These are phyloP conservation scores for Ichneumon xanthorius DNA, from an alignment of 2,888 invertebrate genomes.

Conservation along the genomic window DNA sequence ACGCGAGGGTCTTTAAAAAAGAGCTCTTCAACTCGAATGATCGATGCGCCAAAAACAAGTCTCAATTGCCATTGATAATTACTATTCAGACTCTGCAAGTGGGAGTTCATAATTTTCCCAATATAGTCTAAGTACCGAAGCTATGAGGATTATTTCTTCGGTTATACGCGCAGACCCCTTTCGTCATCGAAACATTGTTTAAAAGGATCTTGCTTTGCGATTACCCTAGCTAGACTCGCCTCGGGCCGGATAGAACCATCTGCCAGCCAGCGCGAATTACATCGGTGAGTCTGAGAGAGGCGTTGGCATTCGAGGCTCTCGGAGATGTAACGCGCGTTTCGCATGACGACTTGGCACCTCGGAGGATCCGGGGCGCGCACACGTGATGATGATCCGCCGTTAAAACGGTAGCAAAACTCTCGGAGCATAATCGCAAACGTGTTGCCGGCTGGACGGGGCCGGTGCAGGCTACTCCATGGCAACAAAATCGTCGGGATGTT, in stretches of 20 bases:
- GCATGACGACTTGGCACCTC: conserved; percentile 27
- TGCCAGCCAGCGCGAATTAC: conserved; percentile 6
- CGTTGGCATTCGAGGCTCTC: background rate
- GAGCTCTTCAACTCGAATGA: too few species aligned
- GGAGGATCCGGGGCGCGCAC: conserved; percentile 6
- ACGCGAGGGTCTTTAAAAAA: background rate
- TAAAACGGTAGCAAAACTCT: conserved; percentile 40
- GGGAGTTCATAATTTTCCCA: background rate
- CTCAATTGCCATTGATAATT: too few species aligned
- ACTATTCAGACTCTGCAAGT: background rate
- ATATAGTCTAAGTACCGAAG: background rate
- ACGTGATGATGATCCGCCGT: conserved; percentile 36
- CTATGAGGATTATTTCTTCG: background rate
- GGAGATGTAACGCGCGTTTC: conserved; percentile 3
- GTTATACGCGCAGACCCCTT: background rate
- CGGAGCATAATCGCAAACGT: conserved; percentile 17
- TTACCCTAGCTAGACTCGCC: background rate
- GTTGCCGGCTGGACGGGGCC: conserved; percentile 14
- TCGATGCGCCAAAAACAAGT: too few species aligned
- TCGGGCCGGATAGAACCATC: background rate
- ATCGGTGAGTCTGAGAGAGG: background rate
- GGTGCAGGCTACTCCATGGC: conserved; percentile 19
- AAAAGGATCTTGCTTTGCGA: background rate
- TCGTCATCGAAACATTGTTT: background rate
- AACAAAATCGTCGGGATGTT: conserved; percentile 36